Evolutionary conservation across 1,140 invertebrate genomes (phyloP).

Genomic region (roundworm (Caenorhabditis elegans)): WBcel235 BX284605.5:11388501-11389000

Average conservation of each 20-base stretch:
- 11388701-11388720: too few species aligned
- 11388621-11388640: too few species aligned
- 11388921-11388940: conserved; percentile 65
- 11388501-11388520: neutral
- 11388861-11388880: neutral
- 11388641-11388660: too few species aligned
- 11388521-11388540: neutral
- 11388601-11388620: conserved; percentile 2
- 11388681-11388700: too few species aligned
- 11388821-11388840: too few species aligned
- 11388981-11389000: conserved; percentile 43
- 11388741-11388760: too few species aligned
- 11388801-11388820: neutral
- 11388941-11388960: conserved; percentile 65
- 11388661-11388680: too few species aligned
- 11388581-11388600: neutral
- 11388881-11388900: conserved; percentile 47
- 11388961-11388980: too few species aligned
- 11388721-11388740: too few species aligned
- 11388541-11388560: neutral
- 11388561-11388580: neutral
- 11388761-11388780: too few species aligned
- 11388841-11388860: neutral
- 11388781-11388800: too few species aligned
- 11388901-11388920: conserved; percentile 66